Evolutionary conservation across 37 sponge, comb jelly and placozoan genomes (phyloP), one percentile per base, ranked within the genome.

Genomic region (Tethya wilhelma): DNA sequence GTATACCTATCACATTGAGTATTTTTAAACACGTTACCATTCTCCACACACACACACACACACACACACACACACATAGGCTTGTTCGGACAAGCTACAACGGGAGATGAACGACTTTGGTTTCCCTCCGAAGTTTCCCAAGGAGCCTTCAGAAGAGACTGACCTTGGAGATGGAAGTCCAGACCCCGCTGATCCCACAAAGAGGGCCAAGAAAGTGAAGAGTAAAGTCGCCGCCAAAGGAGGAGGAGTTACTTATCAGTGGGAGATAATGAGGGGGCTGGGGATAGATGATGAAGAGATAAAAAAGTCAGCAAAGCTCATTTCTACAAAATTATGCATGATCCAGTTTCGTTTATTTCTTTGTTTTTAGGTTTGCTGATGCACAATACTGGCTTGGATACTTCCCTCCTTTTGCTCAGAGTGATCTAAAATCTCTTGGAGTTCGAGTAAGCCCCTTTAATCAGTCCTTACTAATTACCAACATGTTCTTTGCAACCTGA

Each of bases 61-160:
- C 63, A 60, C 14, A 49, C 53, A 49, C 53, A 49, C 14, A 14
- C 53, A 14, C 53, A 49, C 53, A 31, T 63, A 95, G 95, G 99
- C 99, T 1, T 96, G 91, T 91, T 87, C 99, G 41, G 99, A 99
- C 67, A 99, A 99, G 81, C 84, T 99, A 44, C 80, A 64, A 9
- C 75, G 76, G 56, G 99, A 99, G 71, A 93, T 96, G 84, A 74
- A 83, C 30, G 82, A 93, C 25, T 99, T 86, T 79, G 99, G 99
- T 6, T 96, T 53, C 71, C 98, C 98, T 25, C 98, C 98, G 25
- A 64, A 63, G 28, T 97, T 97, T 60, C 98, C 97, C 33, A 44
- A 64, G 22, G 89, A 79, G 19, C 73, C 59, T 22, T 69, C 39
- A 20, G 74, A 60, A 19, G 79, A 74, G 20, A 56, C 57, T 23